These are phyloP conservation scores for Larimichthys crocea DNA, from an alignment of 2,113 vertebrate species.

Conservation along the genomic window DNA sequence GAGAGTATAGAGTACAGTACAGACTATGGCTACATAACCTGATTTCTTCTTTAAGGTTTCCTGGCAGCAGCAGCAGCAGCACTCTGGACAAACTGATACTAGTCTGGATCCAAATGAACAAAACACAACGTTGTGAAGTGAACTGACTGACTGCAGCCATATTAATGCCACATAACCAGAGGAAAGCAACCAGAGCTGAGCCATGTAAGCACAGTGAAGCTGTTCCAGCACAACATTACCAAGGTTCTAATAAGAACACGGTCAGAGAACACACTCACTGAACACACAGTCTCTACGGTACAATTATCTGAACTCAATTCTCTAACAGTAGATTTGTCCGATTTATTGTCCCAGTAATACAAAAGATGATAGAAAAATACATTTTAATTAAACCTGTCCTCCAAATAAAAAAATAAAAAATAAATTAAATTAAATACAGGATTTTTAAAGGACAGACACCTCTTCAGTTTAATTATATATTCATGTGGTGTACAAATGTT, in stretches of 20 bases:
- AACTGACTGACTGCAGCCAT: constrained; percentile 6
- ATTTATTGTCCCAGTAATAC: neutral
- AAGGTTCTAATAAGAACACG: neutral
- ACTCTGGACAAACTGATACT: neutral
- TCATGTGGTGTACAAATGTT: neutral
- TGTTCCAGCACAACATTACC: neutral
- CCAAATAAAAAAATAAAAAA: too few species aligned
- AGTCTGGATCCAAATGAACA: neutral
- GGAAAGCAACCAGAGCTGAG: neutral
- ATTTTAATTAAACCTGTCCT: neutral
- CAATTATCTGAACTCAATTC: neutral
- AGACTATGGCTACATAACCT: too few species aligned
- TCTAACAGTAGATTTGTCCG: too few species aligned
- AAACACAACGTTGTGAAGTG: neutral
- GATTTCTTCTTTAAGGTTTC: too few species aligned
- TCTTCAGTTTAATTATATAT: neutral
- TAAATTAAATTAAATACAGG: neutral
- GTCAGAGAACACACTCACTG: neutral
- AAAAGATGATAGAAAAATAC: neutral
- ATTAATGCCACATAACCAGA: constrained; percentile 24
- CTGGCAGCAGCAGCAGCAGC: neutral
- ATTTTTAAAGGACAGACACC: neutral
- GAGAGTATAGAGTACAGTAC: too few species aligned
- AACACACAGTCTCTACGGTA: neutral
- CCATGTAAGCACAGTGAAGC: neutral